Base-by-base conservation (phyloP, 35 echinoderm and acorn worm genomes). In the Apostichopus californicus region DNA sequence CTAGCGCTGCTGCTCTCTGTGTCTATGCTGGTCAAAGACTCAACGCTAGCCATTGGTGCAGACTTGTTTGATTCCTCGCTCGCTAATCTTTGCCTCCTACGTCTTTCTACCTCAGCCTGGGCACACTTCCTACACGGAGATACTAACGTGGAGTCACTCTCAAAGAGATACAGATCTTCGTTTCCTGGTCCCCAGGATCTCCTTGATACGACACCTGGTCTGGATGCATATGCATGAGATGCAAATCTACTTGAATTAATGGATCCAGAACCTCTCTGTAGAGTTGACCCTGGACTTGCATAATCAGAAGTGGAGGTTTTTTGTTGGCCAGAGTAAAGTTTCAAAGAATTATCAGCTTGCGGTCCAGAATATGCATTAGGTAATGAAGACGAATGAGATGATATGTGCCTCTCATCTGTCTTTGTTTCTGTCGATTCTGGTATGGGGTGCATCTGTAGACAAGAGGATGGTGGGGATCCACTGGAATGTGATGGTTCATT, bases 41-140 rank as follows among this genome's bases (percentile, higher is more conserved):
- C 95, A 8, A 93, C 87, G 63, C 95, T 94, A 11, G 95, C 95
- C 54, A 96, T 86, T 0, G 95, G 95, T n/a, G 93, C 95, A 65
- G 72, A 73, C 34, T 95, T 92, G 73, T 78, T 90, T 15, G 73
- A 78, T 53, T 90, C 88, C 5, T 77, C 70, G 12, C 89, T 79
- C 5, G 14, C 71, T 22, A 79, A 54, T 79, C 72, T 91, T 73
- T 91, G 53, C 18, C 70, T 91, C 77, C 77, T 52, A 53, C 15
- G 5, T 52, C 77, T 91, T 55, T 77, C 71, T 18, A 56, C 89
- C 46, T 91, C 73, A 59, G 73, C 77, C 18, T 78, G 89, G 7
- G 89, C 89, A 60, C 89, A 91, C 25, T 91, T 34, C 54, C 77
- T 77, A 55, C 89, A 91, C 11, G 89, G 89, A 13, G 89, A 77